These are phyloP conservation scores for Serinus canaria DNA, from an alignment of 2,113 vertebrate species.

Conservation along the genomic window DNA sequence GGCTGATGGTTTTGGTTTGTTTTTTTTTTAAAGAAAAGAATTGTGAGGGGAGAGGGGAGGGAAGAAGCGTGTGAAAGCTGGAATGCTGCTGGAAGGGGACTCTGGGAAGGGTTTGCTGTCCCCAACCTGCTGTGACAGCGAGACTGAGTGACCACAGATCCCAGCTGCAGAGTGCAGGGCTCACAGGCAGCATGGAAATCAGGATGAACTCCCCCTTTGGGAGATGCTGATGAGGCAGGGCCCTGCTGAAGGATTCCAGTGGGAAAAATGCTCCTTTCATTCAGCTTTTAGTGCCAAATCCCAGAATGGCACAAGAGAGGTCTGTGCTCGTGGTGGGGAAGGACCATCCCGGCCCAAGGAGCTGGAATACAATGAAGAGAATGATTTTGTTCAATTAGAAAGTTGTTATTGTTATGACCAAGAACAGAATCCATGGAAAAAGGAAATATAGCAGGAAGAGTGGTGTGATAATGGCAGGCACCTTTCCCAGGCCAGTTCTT, in stretches of 20 bases:
- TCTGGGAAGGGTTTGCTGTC: not conserved
- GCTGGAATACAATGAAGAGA: not conserved
- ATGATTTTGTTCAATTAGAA: not conserved
- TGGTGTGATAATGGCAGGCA: not conserved
- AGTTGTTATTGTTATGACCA: not conserved
- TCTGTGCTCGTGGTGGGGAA: not conserved
- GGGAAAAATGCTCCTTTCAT: not conserved
- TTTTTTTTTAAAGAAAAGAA: not conserved
- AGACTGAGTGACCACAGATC: not conserved
- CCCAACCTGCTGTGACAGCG: not conserved
- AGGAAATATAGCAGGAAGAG: not conserved
- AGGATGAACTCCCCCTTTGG: not conserved
- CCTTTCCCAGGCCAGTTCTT: not conserved
- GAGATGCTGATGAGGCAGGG: not conserved
- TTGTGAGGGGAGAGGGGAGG: not conserved
- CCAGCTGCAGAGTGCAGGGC: not conserved
- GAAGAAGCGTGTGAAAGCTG: not conserved
- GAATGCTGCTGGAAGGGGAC: not conserved
- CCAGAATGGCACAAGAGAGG: not conserved
- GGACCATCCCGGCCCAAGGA: fast-evolving
- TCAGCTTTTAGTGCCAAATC: not conserved
- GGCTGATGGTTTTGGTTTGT: not conserved
- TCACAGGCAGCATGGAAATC: not conserved
- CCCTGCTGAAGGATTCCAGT: too few species aligned
- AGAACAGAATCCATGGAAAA: not conserved